Evolutionary conservation across 1,140 invertebrate genomes (phyloP), one percentile per base, ranked within the genome.

Genomic region (Orchestia grillus): DNA sequence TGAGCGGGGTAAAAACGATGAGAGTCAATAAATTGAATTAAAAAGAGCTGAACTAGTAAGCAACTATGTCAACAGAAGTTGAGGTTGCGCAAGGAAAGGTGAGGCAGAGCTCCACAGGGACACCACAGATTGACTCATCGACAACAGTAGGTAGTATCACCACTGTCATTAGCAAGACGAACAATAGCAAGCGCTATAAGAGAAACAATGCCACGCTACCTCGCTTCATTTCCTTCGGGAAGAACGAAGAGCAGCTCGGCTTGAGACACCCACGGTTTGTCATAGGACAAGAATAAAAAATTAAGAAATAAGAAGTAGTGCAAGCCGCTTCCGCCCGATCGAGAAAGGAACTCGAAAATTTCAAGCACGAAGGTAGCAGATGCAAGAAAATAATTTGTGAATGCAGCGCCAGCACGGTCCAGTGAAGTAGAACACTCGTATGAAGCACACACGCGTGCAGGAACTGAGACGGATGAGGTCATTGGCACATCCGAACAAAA

Each of bases 131-230:
- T 77, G 62, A 77, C 62, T 19, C 62, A 77, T 77, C 62, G 28
- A 36, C 28, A 77, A 15, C 62, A 77, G 28, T 36, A 77, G 88
- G 28, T 41, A 90, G 23, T 41, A 90, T 41, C n/a, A 87, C 36
- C 19, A 53, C n/a, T 28, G 88, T 90, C 88, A 90, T 90, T 90
- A 90, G 88, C 88, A 90, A 41, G 88, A 90, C 43, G 43, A 90
- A 90, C 88, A 90, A 90, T 90, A 44, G 88, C 41, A 90, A 90
- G 88, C 16, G 41, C 43, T 90, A 90, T 44, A 44, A 41, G 41
- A 90, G 88, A 90, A 90, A 90, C 88, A 90, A 90, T 90, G 88
- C 88, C 36, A 77, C 62, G 28, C 62, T 77, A 36, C 62, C 11
- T 77, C 62, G 62, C 62, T 77, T 77, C 15, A 28, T 77, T 77